Evolutionary conservation across 37 sponge, comb jelly and placozoan genomes (phyloP), one percentile per base, ranked within the genome.

Genomic region (Beroe forskalii): DNA sequence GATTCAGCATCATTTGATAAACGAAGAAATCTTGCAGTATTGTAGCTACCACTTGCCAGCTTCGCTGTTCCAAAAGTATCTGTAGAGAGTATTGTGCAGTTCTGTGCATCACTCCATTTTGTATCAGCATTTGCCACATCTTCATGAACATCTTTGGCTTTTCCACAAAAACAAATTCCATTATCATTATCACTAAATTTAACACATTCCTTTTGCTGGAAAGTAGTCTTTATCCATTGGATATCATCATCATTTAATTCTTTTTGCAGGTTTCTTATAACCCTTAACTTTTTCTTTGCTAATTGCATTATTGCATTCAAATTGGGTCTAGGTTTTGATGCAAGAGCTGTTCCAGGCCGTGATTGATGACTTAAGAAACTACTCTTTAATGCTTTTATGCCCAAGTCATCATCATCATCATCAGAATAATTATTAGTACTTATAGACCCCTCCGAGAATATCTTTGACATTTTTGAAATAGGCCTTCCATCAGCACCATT

Each of bases 361-460:
- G 38, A 32, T 8, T 20, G 75, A 12, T 32, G 75, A 4, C 22
- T 72, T 35, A 72, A 39, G 30, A 35, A 72, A 3, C 40, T 37
- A 33, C 75, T 72, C 31, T 37, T 32, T 8, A 72, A 12, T 30
- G 75, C 39, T 22, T 2, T 32, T 19, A 72, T 30, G 36, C 75
- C 75, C 3, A 72, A 30, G 14, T 72, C 75, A 22, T 72, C 75
- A 72, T 38, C 40, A 38, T 23, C 23, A 72, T 3, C 8, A 20
- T 72, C 75, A 8, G 35, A n/a, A n/a, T n/a, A 14, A 1, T 72
- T 39, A 72, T 30, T 3, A 19, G 38, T 17, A 72, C 75, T 72
- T 32, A 72, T 72, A 20, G 75, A 72, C 8, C 75, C 75, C 20
- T 72, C 75, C 2, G 75, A 72, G 9, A 72, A 72, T 8, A 72